These are phyloP conservation scores for Capricornis sumatraensis DNA, from an alignment of 2,113 vertebrate species.

Conservation along the genomic window DNA sequence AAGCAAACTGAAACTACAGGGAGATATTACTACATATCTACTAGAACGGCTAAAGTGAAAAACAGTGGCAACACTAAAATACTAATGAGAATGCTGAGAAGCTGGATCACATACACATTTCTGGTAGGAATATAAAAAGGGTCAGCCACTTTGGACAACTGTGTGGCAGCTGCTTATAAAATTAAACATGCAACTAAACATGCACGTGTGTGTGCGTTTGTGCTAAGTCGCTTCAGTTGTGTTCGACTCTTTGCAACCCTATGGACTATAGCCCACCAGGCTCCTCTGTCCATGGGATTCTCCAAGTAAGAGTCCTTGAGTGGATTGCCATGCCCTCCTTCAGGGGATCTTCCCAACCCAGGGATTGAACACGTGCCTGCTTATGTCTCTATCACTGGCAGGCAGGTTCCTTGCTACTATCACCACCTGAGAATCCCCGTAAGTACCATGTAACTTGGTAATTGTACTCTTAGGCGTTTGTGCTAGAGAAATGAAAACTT, in stretches of 20 bases:
- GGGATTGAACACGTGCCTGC: background rate
- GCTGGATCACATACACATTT: background rate
- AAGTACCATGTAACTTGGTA: background rate
- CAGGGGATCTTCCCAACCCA: background rate
- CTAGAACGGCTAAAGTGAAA: background rate
- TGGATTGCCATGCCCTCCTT: background rate
- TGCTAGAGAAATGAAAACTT: background rate
- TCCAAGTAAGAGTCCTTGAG: background rate
- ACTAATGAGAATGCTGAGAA: background rate
- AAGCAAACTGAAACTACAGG: background rate
- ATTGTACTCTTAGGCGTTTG: background rate
- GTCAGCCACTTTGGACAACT: background rate
- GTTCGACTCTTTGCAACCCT: background rate
- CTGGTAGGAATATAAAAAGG: background rate
- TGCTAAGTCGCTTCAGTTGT: background rate
- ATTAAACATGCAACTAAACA: background rate
- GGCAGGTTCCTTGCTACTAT: background rate
- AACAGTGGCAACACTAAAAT: background rate
- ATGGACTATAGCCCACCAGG: background rate
- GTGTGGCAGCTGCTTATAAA: background rate
- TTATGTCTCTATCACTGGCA: background rate
- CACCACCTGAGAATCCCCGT: background rate
- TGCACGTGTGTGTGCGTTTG: accelerated
- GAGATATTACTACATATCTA: background rate
- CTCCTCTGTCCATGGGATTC: background rate